These are phyloP conservation scores for Ellobius talpinus DNA, from an alignment of 2,113 vertebrate genomes.

Conservation along the genomic window DNA sequence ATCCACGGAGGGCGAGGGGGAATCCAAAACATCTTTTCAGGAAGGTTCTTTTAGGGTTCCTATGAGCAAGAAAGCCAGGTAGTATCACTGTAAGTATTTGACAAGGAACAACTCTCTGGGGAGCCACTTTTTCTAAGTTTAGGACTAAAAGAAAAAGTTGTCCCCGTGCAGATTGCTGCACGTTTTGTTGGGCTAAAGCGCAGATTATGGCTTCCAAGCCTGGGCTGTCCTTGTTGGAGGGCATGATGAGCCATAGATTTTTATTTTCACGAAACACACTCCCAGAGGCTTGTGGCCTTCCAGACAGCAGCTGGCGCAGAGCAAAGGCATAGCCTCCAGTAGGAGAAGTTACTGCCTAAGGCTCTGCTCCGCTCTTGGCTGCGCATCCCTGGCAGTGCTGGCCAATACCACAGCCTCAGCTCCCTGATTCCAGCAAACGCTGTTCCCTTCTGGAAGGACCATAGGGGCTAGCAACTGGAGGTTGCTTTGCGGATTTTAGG, in stretches of 20 bases:
- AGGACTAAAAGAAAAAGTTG: conserved; percentile 59
- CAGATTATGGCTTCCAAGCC: background rate
- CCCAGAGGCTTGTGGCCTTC: conserved; percentile 71
- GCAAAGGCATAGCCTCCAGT: conserved; percentile 52
- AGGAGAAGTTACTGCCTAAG: conserved; percentile 43
- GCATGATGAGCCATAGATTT: conserved; percentile 65
- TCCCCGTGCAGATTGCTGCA: background rate
- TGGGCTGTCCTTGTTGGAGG: conserved; percentile 71
- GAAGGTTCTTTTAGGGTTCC: background rate
- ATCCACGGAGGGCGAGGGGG: background rate
- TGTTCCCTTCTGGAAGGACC: conserved; percentile 32
- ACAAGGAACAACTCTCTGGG: background rate
- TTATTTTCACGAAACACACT: conserved; percentile 69
- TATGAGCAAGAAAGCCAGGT: background rate
- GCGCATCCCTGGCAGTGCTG: background rate
- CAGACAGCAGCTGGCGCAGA: conserved; percentile 77
- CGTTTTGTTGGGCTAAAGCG: conserved; percentile 16
- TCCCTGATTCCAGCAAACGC: background rate
- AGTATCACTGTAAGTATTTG: background rate
- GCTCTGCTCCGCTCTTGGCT: conserved; percentile 15
- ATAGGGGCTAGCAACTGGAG: background rate
- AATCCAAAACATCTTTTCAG: background rate
- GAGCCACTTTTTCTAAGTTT: conserved; percentile 68
- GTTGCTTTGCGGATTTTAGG: background rate
- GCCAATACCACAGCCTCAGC: conserved; percentile 21